A percentile compares a stretch with the other conserved stretches of the same genome.
Conservation (phyloP, 1,140 invertebrate species). For the Rhagoletis zephyria region DNA sequence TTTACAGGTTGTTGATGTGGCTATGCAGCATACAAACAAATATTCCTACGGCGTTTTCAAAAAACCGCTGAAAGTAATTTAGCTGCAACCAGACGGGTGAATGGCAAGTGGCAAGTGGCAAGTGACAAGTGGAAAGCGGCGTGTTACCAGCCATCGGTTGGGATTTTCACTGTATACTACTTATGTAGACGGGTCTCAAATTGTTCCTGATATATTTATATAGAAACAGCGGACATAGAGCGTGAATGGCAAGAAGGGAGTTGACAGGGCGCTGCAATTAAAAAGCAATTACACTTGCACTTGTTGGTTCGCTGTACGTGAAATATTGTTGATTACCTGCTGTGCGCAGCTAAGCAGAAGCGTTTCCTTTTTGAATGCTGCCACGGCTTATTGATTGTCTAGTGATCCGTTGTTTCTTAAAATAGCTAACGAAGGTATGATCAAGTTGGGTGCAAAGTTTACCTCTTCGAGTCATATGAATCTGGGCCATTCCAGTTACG, state of each 20-base stretch:
- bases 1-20: conserved; percentile 21
- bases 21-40: not conserved
- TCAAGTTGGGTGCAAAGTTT: no score
- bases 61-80: conserved; percentile 45
- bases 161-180: not conserved
- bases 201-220: not conserved
- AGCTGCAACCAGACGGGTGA: conserved; percentile 1
- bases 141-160: not conserved
- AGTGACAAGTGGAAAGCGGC: not conserved
- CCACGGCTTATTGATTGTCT: conserved; percentile 8
- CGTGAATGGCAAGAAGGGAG: not conserved
- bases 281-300: conserved; percentile 41
- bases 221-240: no score
- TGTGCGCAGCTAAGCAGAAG: conserved; percentile 7
- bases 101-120: conserved; percentile 27
- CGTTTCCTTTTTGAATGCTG: not conserved
- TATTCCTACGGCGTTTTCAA: not conserved
- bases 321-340: conserved; percentile 26
- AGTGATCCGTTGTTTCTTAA: not conserved
- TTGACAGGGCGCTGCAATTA: conserved; percentile 3
- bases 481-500: no score
- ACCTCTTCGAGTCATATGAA: no score
- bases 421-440: not conserved
- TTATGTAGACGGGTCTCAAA: not conserved
- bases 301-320: conserved; percentile 29